Conservation (phyloP, 2,797 vertebrate genomes). For the Protosalanx chinensis region DNA sequence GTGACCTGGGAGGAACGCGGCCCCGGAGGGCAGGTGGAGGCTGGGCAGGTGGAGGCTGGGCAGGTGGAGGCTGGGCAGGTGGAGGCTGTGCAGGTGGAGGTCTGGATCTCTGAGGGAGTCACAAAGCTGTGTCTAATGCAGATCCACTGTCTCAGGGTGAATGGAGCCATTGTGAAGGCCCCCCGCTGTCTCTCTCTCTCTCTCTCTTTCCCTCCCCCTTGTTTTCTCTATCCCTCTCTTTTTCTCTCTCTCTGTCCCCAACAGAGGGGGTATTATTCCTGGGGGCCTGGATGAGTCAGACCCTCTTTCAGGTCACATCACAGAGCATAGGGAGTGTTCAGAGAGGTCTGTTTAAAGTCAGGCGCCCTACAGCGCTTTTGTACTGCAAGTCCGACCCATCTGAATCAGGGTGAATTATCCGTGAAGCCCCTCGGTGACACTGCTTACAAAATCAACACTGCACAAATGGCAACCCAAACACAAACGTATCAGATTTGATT, state of each 20-base stretch:
- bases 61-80: too few species aligned
- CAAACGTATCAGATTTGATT: too few species aligned
- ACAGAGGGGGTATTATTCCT: conserved; percentile 62
- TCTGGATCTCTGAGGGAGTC: conserved; percentile 12
- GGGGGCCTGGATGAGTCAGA: conserved; percentile 54
- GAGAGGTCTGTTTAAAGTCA: conserved; percentile 26
- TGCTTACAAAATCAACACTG: too few species aligned
- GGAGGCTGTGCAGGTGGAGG: too few species aligned
- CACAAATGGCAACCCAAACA: too few species aligned
- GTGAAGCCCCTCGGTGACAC: too few species aligned
- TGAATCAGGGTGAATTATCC: too few species aligned
- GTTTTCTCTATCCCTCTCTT: conserved; percentile 18
- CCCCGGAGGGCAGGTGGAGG: too few species aligned
- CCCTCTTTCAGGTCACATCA: conserved; percentile 49
- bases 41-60: too few species aligned
- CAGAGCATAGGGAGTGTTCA: conserved; percentile 50
- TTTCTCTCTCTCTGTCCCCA: conserved; percentile 12
- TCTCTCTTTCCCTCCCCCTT: conserved; percentile 16
- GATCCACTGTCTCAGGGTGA: conserved; percentile 37
- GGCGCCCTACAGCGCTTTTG: not conserved
- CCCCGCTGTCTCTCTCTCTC: conserved; percentile 1
- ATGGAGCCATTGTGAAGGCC: not conserved
- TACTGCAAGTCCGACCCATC: too few species aligned
- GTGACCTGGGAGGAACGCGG: too few species aligned
- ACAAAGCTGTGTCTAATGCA: conserved; percentile 65